phyloP scores from a whole-genome alignment of 1,140 invertebrate genomes.

The Sinella curviseta region DNA sequence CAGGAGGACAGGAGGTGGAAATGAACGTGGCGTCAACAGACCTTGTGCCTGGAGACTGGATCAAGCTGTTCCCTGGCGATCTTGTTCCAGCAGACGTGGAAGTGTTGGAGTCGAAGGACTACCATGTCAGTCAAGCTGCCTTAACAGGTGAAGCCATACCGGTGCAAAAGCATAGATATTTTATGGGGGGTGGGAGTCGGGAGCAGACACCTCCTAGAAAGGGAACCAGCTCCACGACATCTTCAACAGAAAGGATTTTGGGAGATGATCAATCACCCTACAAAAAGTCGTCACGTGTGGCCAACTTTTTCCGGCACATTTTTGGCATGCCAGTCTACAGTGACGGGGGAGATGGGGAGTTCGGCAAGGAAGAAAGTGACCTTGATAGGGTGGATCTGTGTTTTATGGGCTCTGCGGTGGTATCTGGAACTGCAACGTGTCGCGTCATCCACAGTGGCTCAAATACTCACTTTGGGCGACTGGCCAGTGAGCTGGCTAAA shows the following conservation, averaged over 20 bases:
- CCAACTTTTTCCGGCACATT: background rate
- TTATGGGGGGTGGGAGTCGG: background rate
- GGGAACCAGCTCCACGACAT: background rate
- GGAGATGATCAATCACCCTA: background rate
- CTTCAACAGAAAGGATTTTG: background rate
- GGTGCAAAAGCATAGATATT: constrained; percentile 23
- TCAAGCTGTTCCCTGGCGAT: constrained; percentile 15
- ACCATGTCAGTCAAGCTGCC: constrained; percentile 30
- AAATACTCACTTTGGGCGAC: constrained; percentile 10
- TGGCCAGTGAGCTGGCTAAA: background rate
- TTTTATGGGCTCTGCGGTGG: constrained; percentile 37
- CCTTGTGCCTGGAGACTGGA: constrained; percentile 34
- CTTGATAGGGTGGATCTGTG: constrained; percentile 30
- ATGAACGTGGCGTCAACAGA: background rate
- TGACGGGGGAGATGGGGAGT: background rate
- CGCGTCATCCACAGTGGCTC: constrained; percentile 30
- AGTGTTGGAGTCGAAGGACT: constrained; percentile 26
- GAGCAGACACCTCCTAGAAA: background rate
- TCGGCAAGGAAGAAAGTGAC: background rate
- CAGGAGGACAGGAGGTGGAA: background rate
- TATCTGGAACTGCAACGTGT: constrained; percentile 29
- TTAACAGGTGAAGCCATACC: constrained; percentile 37
- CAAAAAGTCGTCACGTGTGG: background rate
- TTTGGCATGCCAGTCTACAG: background rate
- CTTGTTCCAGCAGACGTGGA: constrained; percentile 32